Base-by-base conservation (phyloP, 1,140 invertebrate genomes). In the Diorhabda carinulata region DNA sequence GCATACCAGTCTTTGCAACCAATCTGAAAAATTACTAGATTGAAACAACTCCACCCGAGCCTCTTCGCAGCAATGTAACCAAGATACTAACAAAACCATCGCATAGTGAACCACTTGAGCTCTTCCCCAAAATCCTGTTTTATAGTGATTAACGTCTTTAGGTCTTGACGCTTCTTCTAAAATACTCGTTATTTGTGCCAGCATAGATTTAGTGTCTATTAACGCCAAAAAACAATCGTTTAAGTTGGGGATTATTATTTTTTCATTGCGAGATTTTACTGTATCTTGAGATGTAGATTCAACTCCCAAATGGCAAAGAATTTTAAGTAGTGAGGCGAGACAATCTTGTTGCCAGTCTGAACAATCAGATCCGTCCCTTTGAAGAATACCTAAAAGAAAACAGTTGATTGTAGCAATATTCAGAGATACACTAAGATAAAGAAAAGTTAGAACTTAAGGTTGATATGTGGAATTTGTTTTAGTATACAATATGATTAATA, bases 281-380 rank as follows among this genome's bases (percentile, higher is more conserved):
- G 77, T 77, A 81, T 84, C 72, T 76, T 81, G 73, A 77, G 83
- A 75, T 79, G 77, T 68, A 4, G 80, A 80, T 44, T 91, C 85
- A 3, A 95, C 91, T 0, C 95, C 94, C 59, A 97, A 87, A 69
- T 94, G 89, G 81, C 91, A 96, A 25, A 97, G 81, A 66, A 95
- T 84, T 74, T 94, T 92, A 9, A 97, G 78, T 7, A 98, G 80
- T 74, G 92, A 91, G 1, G 94, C 93, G 6, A 97, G 83, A 79
- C 95, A 97, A 77, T 98, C 96, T 81, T 97, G 95, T 66, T 94
- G 91, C 96, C 96, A 97, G 82, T 97, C 92, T 73, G 89, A 92
- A 57, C 91, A 87, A 67, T 92, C 87, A 61, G 86, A 87, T 58
- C 88, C 85, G 10, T 87, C 83, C 66, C 87, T 83, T 81, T 91